These are phyloP conservation scores for Noctua janthe DNA, from an alignment of 2,888 invertebrate species.

Conservation along the genomic window DNA sequence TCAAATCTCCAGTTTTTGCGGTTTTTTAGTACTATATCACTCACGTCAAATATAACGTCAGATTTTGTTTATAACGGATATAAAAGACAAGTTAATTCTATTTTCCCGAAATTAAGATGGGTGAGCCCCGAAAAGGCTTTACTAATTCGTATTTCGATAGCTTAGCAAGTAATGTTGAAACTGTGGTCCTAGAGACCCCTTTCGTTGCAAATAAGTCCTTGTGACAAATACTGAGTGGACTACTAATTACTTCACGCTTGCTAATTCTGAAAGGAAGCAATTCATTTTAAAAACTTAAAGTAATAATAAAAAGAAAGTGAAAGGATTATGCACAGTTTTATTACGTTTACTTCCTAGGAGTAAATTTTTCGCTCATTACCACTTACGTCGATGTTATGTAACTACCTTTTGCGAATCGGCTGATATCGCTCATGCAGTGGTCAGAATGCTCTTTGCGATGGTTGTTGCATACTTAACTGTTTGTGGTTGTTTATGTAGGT, in stretches of 20 bases:
- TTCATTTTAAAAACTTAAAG: not conserved
- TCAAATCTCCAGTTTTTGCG: not conserved
- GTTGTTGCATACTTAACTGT: slow-evolving; percentile 17
- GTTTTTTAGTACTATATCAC: not conserved
- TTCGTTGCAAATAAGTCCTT: slow-evolving; percentile 6
- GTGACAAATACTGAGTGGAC: not conserved
- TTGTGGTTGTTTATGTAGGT: slow-evolving; percentile 29
- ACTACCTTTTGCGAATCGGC: slow-evolving; percentile 39
- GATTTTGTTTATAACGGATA: not conserved
- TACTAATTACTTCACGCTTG: slow-evolving; percentile 11
- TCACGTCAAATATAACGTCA: not conserved
- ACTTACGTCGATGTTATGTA: slow-evolving; percentile 47
- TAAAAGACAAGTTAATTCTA: not conserved
- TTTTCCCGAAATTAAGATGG: not conserved
- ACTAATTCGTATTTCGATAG: not conserved
- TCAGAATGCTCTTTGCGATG: slow-evolving; percentile 14
- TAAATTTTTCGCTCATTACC: slow-evolving; percentile 58
- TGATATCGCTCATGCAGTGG: slow-evolving; percentile 28
- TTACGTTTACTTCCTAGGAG: slow-evolving; percentile 56
- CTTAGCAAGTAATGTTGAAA: not conserved
- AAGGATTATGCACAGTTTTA: slow-evolving; percentile 54
- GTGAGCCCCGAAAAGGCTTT: not conserved
- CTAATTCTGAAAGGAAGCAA: slow-evolving; percentile 6
- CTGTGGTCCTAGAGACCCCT: not conserved
- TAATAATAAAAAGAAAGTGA: slow-evolving; percentile 56